A percentile compares a stretch with the other conserved stretches of the same genome.
Evolutionary conservation across 2,888 invertebrate species (phyloP).

Genomic region (Gasteruption jaculator): DNA sequence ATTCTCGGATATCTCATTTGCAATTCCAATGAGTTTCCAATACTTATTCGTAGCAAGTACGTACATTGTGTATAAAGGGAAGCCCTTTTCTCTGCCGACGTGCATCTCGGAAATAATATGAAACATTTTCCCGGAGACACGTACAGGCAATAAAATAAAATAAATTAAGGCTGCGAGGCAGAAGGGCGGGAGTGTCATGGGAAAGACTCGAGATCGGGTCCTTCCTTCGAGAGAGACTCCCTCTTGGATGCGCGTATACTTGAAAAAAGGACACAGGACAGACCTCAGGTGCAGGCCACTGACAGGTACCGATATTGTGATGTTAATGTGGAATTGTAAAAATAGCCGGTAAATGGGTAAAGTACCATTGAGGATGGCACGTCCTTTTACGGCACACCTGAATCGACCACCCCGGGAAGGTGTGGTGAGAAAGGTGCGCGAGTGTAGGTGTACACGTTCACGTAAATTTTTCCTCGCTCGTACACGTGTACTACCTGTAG

Average conservation of each 20-base stretch:
- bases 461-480: no score
- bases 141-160: conserved; percentile 31
- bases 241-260: no score
- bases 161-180: conserved; percentile 1
- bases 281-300: conserved; percentile 24
- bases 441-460: no score
- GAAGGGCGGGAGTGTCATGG: not conserved
- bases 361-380: conserved; percentile 41
- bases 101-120: conserved; percentile 12
- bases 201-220: not conserved
- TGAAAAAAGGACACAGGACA: conserved; percentile 17
- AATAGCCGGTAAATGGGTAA: conserved; percentile 41
- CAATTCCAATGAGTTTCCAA: no score
- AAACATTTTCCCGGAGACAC: conserved; percentile 29
- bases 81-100: no score
- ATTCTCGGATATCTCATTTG: no score
- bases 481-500: no score
- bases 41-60: no score
- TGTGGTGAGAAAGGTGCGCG: no score
- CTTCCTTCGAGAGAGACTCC: no score
- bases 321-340: conserved; percentile 42
- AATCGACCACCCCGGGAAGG: conserved; percentile 16
- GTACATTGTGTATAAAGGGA: not conserved
- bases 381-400: conserved; percentile 34
- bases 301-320: conserved; percentile 43